Evolutionary conservation across 2,113 vertebrate species (phyloP), one percentile per base, ranked within the genome.

Genomic region (Sclerurus mexicanus): DNA sequence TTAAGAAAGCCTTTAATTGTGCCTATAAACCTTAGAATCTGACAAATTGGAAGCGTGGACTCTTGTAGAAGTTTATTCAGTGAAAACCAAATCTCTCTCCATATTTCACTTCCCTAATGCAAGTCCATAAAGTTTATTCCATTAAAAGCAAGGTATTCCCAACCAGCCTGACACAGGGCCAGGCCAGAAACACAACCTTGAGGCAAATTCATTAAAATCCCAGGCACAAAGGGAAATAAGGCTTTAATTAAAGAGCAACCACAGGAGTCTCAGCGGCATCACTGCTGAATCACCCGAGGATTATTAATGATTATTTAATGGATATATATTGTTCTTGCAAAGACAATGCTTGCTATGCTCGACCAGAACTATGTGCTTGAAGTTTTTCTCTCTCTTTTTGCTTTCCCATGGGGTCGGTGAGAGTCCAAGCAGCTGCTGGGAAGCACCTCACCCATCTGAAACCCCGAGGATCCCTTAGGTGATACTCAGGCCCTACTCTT

Each of bases 1-100:
- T 21, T 20, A 21, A 46, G 21, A 46, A 46, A 91, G 80, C 80
- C 50, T 95, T 95, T 63, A 90, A 55, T 77, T 74, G 85, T 85
- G 88, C 78, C 53, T 7, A 33, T 78, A 95, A 95, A 92, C 76
- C 76, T 63, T 15, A 18, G 24, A 47, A 95, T 60, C 37, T 93
- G 64, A 79, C 25, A 73, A 35, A 85, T 91, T 90, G 89, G 87
- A 96, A 97, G 59, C 6, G 4, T 47, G 85, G 76, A 87, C 78
- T 76, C 90, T 2, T 53, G 69, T 63, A 92, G 93, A 35, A 58
- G 58, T 76, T 96, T 93, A 91, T 93, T 71, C 84, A 80, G 80
- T 19, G 10, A 80, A 46, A 64, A 62, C 37, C 39, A 95, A 97
- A 96, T 78, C 69, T 69, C 68, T 55, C 22, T 49, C 79, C 2